Percentiles rank a stretch among this genome's conserved stretches.
phyloP scores from a whole-genome alignment of 2,888 invertebrate genomes.

The Athalia circularis region DNA sequence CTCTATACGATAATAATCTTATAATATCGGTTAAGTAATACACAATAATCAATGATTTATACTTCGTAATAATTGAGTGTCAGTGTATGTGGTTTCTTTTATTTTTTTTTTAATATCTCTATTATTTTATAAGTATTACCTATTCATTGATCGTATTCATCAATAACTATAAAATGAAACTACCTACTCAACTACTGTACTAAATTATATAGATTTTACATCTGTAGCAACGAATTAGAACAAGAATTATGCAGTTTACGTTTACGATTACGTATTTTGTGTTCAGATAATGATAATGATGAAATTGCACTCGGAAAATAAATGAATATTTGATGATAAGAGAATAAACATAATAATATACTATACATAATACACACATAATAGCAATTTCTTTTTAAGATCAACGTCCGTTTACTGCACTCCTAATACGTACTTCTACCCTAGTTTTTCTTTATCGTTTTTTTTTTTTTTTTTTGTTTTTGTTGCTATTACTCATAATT shows the following conservation, averaged over 20 bases:
- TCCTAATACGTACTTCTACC: slow-evolving; percentile 9
- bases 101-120: slow-evolving; percentile 21
- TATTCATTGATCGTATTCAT: not conserved
- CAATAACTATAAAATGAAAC: slow-evolving; percentile 27
- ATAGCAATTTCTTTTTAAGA: slow-evolving; percentile 24
- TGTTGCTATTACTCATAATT: slow-evolving; percentile 16
- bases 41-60: not conserved
- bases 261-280: not conserved
- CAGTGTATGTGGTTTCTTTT: not conserved
- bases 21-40: slow-evolving; percentile 28
- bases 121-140: slow-evolving; percentile 36
- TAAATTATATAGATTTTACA: slow-evolving; percentile 4
- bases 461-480: not conserved
- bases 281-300: no score
- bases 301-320: slow-evolving; percentile 4
- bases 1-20: not conserved
- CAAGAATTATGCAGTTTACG: slow-evolving; percentile 3
- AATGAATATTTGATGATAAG: not conserved
- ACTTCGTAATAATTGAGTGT: slow-evolving; percentile 28
- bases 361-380: not conserved
- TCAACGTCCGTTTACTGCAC: slow-evolving; percentile 9
- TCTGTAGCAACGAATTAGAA: slow-evolving; percentile 18
- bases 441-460: slow-evolving; percentile 1
- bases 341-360: slow-evolving; percentile 11
- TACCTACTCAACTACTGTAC: slow-evolving; percentile 19